Conservation (phyloP, 2,888 invertebrate genomes). For the Erpobdella octoculata region DNA sequence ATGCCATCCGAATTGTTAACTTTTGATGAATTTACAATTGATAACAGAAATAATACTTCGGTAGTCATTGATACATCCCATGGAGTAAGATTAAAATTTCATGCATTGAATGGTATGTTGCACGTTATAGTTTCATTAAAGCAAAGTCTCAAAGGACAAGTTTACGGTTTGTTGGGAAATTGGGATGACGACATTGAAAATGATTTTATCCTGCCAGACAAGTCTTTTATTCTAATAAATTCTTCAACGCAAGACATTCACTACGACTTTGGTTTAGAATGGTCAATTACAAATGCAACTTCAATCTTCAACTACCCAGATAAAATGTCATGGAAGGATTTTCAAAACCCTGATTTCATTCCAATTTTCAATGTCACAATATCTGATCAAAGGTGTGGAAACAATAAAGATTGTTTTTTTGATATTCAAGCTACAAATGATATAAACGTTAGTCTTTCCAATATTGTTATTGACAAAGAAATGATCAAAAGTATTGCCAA, state of each 20-base stretch:
- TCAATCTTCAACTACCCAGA: slow-evolving; percentile 20
- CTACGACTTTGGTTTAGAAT: slow-evolving; percentile 12
- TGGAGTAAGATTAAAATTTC: background rate
- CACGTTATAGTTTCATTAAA: background rate
- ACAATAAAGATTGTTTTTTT: slow-evolving; percentile 13
- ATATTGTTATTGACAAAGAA: background rate
- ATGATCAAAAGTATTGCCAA: background rate
- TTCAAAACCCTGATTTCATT: slow-evolving; percentile 13
- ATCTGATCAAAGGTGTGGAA: background rate
- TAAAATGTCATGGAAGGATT: slow-evolving; percentile 22
- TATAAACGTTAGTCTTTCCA: slow-evolving; percentile 8
- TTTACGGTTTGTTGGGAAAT: slow-evolving; percentile 26
- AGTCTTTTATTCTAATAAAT: slow-evolving; percentile 12
- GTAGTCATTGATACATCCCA: background rate
- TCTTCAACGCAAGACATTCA: slow-evolving; percentile 20
- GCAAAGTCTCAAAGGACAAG: slow-evolving; percentile 14
- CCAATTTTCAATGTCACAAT: slow-evolving; percentile 9
- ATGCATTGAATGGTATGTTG: background rate
- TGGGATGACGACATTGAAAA: slow-evolving; percentile 25
- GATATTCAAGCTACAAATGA: slow-evolving; percentile 14
- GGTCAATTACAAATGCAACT: background rate
- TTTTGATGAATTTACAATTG: background rate
- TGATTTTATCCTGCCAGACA: slow-evolving; percentile 24
- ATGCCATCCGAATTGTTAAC: background rate
- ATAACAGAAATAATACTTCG: background rate